Conservation (phyloP, 2,113 vertebrate species). For the Coracopsis vasa region DNA sequence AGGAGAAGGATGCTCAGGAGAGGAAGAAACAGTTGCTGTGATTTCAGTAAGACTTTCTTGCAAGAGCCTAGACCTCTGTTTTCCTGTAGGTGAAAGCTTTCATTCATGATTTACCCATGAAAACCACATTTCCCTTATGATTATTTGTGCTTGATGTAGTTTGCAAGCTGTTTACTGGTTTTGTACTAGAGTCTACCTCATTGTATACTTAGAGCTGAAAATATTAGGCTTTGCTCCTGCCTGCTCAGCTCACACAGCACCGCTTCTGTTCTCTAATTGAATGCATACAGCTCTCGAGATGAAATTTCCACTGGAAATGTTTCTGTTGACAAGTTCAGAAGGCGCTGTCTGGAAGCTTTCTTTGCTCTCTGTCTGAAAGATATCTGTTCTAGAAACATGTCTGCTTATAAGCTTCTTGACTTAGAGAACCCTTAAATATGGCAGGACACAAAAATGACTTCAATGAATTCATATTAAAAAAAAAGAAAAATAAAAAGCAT, state of each 20-base stretch:
- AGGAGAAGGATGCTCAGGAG: background rate
- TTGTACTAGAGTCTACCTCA: background rate
- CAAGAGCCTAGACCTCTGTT: background rate
- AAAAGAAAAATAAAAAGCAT: background rate
- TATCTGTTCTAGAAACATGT: background rate
- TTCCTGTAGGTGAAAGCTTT: background rate
- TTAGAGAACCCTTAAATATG: background rate
- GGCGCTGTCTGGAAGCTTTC: background rate
- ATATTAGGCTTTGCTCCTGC: background rate
- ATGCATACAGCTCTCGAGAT: background rate
- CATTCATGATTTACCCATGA: background rate
- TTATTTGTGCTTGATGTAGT: background rate
- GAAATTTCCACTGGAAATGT: background rate
- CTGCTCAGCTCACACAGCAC: background rate
- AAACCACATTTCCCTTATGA: background rate
- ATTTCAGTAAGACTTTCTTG: background rate
- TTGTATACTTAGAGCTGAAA: background rate
- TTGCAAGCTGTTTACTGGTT: background rate
- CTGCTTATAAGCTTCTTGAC: background rate
- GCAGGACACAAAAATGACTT: background rate
- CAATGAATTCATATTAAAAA: background rate
- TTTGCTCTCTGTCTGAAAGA: background rate
- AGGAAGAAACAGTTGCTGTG: background rate
- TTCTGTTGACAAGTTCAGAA: conserved; percentile 15
- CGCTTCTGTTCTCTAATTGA: background rate